Evolutionary conservation across 1,140 invertebrate species (phyloP).

Genomic region (Drosophila tsacasi): DNA sequence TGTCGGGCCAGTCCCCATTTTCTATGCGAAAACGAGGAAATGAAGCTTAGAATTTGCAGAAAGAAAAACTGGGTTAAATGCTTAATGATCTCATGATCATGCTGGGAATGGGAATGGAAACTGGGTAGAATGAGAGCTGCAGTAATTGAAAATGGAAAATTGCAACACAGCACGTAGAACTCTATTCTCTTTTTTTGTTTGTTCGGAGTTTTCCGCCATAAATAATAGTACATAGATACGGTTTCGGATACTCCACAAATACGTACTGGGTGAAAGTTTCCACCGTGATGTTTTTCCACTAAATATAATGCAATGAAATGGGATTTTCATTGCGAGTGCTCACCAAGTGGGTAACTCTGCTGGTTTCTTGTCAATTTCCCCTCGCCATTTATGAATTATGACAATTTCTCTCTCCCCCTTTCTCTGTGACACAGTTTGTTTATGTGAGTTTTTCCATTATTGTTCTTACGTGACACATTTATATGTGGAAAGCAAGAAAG

Average conservation of each 20-base stretch:
- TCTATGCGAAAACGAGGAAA: slow-evolving; percentile 50
- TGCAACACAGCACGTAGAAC: slow-evolving; percentile 36
- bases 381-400: slow-evolving; percentile 45
- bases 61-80: slow-evolving; percentile 56
- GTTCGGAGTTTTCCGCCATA: slow-evolving; percentile 26
- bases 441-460: slow-evolving; percentile 54
- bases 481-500: slow-evolving; percentile 6
- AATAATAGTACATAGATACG: slow-evolving; percentile 25
- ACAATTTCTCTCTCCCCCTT: slow-evolving; percentile 47
- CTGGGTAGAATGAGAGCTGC: slow-evolving; percentile 10
- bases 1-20: slow-evolving; percentile 22
- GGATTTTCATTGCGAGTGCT: slow-evolving; percentile 54
- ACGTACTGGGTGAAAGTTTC: slow-evolving; percentile 47
- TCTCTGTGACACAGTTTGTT: slow-evolving; percentile 52
- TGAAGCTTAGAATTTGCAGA: slow-evolving; percentile 50
- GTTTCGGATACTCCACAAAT: slow-evolving; percentile 9
- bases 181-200: slow-evolving; percentile 20
- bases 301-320: slow-evolving; percentile 51
- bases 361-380: slow-evolving; percentile 18
- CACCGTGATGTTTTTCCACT: not conserved
- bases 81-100: slow-evolving; percentile 48
- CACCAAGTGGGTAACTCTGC: slow-evolving; percentile 28
- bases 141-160: slow-evolving; percentile 38
- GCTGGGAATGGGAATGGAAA: slow-evolving; percentile 31
- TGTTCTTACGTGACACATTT: slow-evolving; percentile 61